phyloP scores from a whole-genome alignment of 2,888 invertebrate species.

The Cyclophora albipunctata region DNA sequence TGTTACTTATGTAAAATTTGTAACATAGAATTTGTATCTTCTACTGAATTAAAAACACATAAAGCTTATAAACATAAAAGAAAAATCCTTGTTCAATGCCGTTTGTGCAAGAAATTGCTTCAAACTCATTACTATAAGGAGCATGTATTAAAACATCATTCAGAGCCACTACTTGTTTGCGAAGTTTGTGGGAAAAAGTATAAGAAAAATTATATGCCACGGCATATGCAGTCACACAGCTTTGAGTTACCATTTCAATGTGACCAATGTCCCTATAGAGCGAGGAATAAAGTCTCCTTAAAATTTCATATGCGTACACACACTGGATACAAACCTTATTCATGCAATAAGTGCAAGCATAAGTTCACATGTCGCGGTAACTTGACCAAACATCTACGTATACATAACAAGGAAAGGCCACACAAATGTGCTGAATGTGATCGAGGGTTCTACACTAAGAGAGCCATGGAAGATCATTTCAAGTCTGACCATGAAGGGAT shows the following conservation, averaged over 20 bases:
- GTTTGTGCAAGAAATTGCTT: slow-evolving; percentile 26
- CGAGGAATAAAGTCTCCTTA: slow-evolving; percentile 41
- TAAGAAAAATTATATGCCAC: slow-evolving; percentile 42
- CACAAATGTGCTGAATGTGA: slow-evolving; percentile 45
- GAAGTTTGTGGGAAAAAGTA: slow-evolving; percentile 52
- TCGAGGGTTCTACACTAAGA: slow-evolving; percentile 41
- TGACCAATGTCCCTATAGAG: slow-evolving; percentile 43
- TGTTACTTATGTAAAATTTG: slow-evolving; percentile 11
- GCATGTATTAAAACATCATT: slow-evolving; percentile 31
- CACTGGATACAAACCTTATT: slow-evolving; percentile 45
- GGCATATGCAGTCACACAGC: slow-evolving; percentile 42
- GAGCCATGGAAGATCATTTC: slow-evolving; percentile 43
- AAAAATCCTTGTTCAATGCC: slow-evolving; percentile 24
- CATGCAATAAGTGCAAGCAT: slow-evolving; percentile 44
- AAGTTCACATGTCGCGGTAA: slow-evolving; percentile 47
- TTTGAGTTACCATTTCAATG: slow-evolving; percentile 45
- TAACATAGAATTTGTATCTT: slow-evolving; percentile 9
- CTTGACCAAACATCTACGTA: slow-evolving; percentile 46
- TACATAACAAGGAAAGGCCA: slow-evolving; percentile 42
- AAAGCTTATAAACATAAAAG: slow-evolving; percentile 11
- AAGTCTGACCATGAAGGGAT: slow-evolving; percentile 46
- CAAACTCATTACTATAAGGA: slow-evolving; percentile 25
- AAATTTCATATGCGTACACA: slow-evolving; percentile 48
- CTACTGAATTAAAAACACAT: slow-evolving; percentile 9
- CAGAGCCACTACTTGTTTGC: slow-evolving; percentile 38